Evolutionary conservation across 1,140 invertebrate genomes (phyloP).

Genomic region (Harpegnathos saltator): DNA sequence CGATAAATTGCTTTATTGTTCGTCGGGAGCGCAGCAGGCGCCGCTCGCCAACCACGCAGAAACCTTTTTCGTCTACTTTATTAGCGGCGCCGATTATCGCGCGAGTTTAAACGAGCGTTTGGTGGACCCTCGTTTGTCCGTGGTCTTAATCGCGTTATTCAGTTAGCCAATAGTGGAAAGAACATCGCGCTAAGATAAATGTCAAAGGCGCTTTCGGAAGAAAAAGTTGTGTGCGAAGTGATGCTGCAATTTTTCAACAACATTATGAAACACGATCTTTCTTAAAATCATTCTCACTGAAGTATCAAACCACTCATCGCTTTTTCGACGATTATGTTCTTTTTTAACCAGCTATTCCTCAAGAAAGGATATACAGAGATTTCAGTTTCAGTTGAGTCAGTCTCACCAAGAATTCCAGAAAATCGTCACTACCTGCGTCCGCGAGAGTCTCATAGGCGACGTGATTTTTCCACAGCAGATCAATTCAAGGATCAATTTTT

Average conservation of each 20-base stretch:
- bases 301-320: too few species aligned
- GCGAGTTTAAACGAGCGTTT: slow-evolving; percentile 4
- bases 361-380: slow-evolving; percentile 1
- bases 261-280: too few species aligned
- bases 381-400: background rate
- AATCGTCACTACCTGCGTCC: slow-evolving; percentile 9
- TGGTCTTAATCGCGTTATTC: background rate
- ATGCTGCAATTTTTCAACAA: too few species aligned
- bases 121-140: background rate
- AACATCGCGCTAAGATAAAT: slow-evolving; percentile 34
- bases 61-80: slow-evolving; percentile 5
- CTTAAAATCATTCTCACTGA: too few species aligned
- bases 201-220: too few species aligned
- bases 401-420: slow-evolving; percentile 39
- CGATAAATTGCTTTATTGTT: slow-evolving; percentile 5
- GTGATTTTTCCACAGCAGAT: slow-evolving; percentile 29
- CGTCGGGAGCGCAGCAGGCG: background rate
- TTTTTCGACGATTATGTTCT: background rate
- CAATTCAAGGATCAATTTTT: slow-evolving; percentile 35
- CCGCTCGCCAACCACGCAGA: slow-evolving; percentile 23
- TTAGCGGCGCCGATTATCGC: background rate
- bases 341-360: background rate
- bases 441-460: slow-evolving; percentile 3
- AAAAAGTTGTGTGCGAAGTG: too few species aligned
- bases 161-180: background rate